Conservation (phyloP, 2,113 vertebrate species). For the Aviceda subcristata region DNA sequence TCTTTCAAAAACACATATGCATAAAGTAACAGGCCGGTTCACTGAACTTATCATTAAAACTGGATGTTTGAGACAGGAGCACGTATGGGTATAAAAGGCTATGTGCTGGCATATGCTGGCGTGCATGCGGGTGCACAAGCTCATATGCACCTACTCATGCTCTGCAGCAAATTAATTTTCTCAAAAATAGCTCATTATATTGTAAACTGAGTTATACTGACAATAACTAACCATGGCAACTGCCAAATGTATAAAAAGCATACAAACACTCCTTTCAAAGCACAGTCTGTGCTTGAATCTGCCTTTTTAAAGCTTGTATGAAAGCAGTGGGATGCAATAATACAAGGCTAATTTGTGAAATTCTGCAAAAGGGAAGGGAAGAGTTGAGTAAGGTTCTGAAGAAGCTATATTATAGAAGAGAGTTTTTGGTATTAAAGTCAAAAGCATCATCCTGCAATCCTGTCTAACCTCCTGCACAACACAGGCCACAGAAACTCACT, state of each 20-base stretch:
- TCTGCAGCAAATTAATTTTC: not conserved
- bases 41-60: not conserved
- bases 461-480: not conserved
- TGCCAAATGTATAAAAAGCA: conserved; percentile 14
- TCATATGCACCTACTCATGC: not conserved
- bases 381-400: not conserved
- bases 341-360: not conserved
- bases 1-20: not conserved
- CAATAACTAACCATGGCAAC: conserved; percentile 13
- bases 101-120: not conserved
- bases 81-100: not conserved
- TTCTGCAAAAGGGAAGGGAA: not conserved
- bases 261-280: not conserved
- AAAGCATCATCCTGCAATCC: not conserved
- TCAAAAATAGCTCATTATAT: conserved; percentile 11
- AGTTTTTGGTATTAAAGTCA: not conserved
- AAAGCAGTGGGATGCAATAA: conserved; percentile 10
- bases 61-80: not conserved
- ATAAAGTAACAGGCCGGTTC: not conserved
- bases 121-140: not conserved
- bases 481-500: not conserved
- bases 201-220: not conserved
- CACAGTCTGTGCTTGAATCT: conserved; percentile 6
- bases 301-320: not conserved
- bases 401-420: not conserved